Base-by-base conservation (phyloP, 2,113 vertebrate species). In the Hucho hucho region DNA sequence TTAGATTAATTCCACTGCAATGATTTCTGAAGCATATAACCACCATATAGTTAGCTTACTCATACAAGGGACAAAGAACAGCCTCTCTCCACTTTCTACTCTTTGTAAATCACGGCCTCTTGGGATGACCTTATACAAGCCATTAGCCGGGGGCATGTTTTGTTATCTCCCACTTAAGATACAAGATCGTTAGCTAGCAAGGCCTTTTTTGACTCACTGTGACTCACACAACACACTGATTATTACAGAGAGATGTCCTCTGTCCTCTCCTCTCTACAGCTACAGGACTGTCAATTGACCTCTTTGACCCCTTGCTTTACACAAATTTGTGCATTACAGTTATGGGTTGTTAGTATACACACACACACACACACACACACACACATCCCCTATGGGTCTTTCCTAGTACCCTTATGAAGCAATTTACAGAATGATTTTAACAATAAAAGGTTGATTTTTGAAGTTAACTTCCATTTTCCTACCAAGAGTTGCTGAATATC, bases 141-240 rank as follows among this genome's bases (percentile, higher is more conserved):
- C 22, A 67, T 73, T 46, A 65, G 79, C 70, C 63, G 7, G 29
- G 29, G 76, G 32, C 56, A 70, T 59, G 26, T 58, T 24, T n/a
- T 12, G 12, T 59, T 73, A 22, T 61, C 37, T 58, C 25, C 11
- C 18, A 29, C 65, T 69, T n/a, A 22, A 59, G 47, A 70, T 72
- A 64, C 25, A 13, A 14, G 26, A 67, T 67, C 3, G 13, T 67
- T 37, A 29, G 29, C 49, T 5, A 7, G n/a, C n/a, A 7, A 7
- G 18, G 29, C 25, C 63, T 66, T 18, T 66, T 16, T 66, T 32
- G 65, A 28, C 3, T 49, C 13, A 49, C 64, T 66, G 28, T 29
- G 64, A 72, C 16, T 59, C 18, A 22, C 18, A 22, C 24, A 22
- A 5, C 58, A 22, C 20, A 61, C 20, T 14, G n/a, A 24, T 28